Percentiles rank a stretch among this genome's conserved stretches.
These are phyloP conservation scores for Sinocyclocheilus grahami DNA, from an alignment of 2,113 vertebrate species.

Conservation along the genomic window DNA sequence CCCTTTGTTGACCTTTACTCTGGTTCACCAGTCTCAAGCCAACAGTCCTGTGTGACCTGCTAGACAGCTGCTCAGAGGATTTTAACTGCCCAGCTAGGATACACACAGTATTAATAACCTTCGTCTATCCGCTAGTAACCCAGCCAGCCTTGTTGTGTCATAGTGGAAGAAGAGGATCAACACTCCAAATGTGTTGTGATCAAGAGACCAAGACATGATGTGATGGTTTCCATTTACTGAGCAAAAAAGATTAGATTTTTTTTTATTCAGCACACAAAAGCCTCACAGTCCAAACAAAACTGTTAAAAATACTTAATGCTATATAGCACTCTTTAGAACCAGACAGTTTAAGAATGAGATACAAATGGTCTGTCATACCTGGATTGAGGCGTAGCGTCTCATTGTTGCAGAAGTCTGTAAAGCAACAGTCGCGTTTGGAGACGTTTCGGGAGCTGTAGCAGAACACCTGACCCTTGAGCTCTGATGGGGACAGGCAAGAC, in stretches of 20 bases:
- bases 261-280: not conserved
- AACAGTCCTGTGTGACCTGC: not conserved
- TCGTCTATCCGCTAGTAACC: not conserved
- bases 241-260: not conserved
- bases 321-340: not conserved
- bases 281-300: not conserved
- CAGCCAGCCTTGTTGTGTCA: not conserved
- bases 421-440: slow-evolving; percentile 94
- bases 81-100: not conserved
- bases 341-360: not conserved
- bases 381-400: slow-evolving; percentile 84
- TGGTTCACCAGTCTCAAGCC: not conserved
- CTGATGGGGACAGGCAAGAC: slow-evolving; percentile 86
- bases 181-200: not conserved
- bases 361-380: slow-evolving; percentile 69
- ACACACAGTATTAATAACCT: not conserved
- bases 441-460: slow-evolving; percentile 91
- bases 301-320: not conserved
- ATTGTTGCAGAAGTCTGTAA: slow-evolving; percentile 97
- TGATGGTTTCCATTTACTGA: not conserved
- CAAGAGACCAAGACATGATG: not conserved
- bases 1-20: not conserved
- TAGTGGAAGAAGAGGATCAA: not conserved
- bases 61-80: not conserved
- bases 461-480: slow-evolving; percentile 91